phyloP scores from a whole-genome alignment of 2,797 vertebrate genomes.

The Agapornis canus region DNA sequence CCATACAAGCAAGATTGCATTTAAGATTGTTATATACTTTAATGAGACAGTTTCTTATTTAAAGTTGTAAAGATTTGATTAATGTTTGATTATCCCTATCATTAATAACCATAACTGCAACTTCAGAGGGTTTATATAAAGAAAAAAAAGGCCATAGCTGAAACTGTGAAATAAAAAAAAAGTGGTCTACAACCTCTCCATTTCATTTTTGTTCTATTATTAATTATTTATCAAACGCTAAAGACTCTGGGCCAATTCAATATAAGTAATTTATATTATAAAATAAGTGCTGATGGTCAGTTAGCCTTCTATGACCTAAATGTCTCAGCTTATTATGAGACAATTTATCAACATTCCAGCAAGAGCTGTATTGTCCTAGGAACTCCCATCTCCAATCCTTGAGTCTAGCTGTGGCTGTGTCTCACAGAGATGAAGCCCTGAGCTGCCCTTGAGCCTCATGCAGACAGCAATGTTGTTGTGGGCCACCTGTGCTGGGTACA shows the following conservation, averaged over 20 bases:
- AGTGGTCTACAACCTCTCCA: constrained; percentile 46
- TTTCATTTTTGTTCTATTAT: constrained; percentile 76
- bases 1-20: background rate
- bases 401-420: background rate
- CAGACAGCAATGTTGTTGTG: background rate
- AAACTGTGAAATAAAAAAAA: constrained; percentile 4
- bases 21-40: constrained; percentile 40
- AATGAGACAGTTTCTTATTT: constrained; percentile 45
- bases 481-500: background rate
- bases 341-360: constrained; percentile 56
- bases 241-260: constrained; percentile 66
- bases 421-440: background rate
- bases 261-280: constrained; percentile 71
- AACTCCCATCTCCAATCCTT: background rate
- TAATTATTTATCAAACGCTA: constrained; percentile 76
- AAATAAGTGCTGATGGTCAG: constrained; percentile 64
- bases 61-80: constrained; percentile 59
- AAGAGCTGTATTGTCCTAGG: background rate
- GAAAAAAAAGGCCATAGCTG: background rate
- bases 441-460: background rate
- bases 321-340: constrained; percentile 73
- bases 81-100: constrained; percentile 44
- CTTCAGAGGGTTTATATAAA: background rate
- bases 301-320: constrained; percentile 73
- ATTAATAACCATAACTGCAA: constrained; percentile 36